Base-by-base conservation (phyloP, 2,113 vertebrate species). In the Alethe diademata region DNA sequence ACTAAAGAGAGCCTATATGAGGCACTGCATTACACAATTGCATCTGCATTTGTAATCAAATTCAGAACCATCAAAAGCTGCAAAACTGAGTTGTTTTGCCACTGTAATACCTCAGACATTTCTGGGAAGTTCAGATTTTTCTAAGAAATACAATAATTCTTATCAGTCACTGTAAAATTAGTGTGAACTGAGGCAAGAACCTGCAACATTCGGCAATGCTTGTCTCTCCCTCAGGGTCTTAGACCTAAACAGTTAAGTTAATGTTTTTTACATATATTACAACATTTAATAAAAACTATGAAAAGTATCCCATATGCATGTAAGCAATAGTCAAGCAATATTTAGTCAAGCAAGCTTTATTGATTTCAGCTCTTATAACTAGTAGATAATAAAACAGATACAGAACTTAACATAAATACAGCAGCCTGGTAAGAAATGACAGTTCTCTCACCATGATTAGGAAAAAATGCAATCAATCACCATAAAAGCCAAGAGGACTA, bases 121-220 rank as follows among this genome's bases (percentile, higher is more conserved):
- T 93, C 91, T 85, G 36, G 45, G 80, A 95, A 90, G 48, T 81
- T 78, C 86, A 78, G 51, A 70, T 89, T 78, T 92, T 96, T 94
- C 84, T 81, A 64, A 78, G 80, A 96, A 94, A 78, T 85, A 81
- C 43, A 93, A 58, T 9, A 31, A 29, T 38, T 33, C 79, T 90
- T 90, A 93, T 88, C 92, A 92, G 53, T 47, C 53, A 26, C 61
- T 74, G 43, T 48, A 91, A 91, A 97, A 84, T 38, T 18, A 48
- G 40, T 33, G 76, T 60, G 74, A 79, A 80, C 45, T 33, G 65
- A 88, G 42, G 88, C 28, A 65, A 60, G 26, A 71, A 51, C 43
- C 48, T 57, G 56, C 43, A 78, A 50, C n/a, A 20, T 60, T 74
- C 0, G 0, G 22, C 43, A 71, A 18, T 7, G 47, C 29, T 36